Evolutionary conservation across 2,797 vertebrate genomes (phyloP).

Genomic region (Hephaestus fuliginosus): DNA sequence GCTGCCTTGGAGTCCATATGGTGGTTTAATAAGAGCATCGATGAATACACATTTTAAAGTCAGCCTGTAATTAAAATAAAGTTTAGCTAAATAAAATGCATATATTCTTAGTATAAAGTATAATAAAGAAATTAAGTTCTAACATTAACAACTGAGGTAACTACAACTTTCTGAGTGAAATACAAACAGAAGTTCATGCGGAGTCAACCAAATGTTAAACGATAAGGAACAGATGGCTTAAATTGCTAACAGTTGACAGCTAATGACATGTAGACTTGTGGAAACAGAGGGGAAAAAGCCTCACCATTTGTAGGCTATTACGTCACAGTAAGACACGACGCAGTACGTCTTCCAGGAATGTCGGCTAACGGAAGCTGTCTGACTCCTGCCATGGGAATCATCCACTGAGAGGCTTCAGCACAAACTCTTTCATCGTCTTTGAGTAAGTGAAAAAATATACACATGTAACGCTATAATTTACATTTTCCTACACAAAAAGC

Average conservation of each 20-base stretch:
- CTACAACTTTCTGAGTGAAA: background rate
- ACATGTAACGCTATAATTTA: background rate
- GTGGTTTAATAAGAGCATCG: background rate
- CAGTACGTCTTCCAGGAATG: background rate
- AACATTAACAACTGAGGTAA: background rate
- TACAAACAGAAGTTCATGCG: background rate
- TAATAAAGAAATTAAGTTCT: background rate
- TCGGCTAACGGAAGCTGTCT: background rate
- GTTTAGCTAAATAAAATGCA: background rate
- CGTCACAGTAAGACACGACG: background rate
- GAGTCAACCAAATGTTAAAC: background rate
- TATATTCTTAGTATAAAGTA: no score
- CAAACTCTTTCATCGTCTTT: background rate
- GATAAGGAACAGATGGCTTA: conserved; percentile 2
- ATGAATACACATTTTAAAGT: background rate
- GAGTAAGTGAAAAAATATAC: background rate
- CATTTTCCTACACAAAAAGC: background rate
- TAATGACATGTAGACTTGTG: background rate
- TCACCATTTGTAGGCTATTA: background rate
- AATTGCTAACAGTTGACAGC: background rate
- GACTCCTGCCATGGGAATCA: background rate
- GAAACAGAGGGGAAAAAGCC: background rate
- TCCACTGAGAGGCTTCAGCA: background rate
- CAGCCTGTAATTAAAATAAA: background rate
- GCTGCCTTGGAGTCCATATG: background rate